These are phyloP conservation scores for Oceanites oceanicus DNA, from an alignment of 2,113 vertebrate species.

Conservation along the genomic window DNA sequence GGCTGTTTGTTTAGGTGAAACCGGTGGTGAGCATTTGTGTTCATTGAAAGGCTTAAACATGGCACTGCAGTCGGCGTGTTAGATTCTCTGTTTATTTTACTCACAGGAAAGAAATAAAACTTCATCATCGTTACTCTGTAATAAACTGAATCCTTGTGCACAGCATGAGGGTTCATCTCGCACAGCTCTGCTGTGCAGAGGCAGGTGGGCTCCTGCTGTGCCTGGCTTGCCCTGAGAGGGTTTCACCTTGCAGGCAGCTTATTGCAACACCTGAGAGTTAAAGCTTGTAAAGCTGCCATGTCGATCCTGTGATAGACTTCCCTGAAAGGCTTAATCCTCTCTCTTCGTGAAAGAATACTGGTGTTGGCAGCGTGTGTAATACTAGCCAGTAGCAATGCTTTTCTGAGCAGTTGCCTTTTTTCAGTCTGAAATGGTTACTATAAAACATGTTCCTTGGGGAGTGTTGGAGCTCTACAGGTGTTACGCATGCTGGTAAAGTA, in stretches of 20 bases:
- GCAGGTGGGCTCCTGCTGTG: background rate
- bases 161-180: fast-evolving
- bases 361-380: background rate
- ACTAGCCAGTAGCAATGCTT: background rate
- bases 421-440: background rate
- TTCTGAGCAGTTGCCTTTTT: background rate
- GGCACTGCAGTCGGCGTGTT: fast-evolving
- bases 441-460: background rate
- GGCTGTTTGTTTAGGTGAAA: background rate
- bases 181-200: fast-evolving
- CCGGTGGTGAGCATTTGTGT: fast-evolving
- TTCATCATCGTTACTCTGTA: fast-evolving
- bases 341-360: background rate
- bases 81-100: background rate
- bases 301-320: background rate
- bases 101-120: background rate
- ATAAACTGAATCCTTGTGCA: fast-evolving
- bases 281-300: background rate
- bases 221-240: fast-evolving
- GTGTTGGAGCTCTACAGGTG: background rate
- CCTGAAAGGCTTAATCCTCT: background rate
- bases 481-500: background rate
- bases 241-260: background rate
- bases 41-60: background rate
- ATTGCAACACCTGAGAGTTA: background rate